Conservation (phyloP, 1,140 invertebrate species). For the Protaetia brevitarsis region DNA sequence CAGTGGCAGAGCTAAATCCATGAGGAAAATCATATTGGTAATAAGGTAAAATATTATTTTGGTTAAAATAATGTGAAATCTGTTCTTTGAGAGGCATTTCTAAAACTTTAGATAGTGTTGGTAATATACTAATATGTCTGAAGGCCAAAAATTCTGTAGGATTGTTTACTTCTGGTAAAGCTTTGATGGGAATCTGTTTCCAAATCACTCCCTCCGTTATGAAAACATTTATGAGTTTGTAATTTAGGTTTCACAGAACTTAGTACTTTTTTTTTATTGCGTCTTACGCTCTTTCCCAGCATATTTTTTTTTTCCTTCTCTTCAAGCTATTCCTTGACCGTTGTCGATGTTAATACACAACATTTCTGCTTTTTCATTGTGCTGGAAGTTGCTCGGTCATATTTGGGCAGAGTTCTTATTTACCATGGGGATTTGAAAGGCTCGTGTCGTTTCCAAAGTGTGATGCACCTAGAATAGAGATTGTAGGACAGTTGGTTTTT, state of each 20-base stretch:
- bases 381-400: neutral
- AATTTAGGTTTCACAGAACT: neutral
- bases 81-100: too few relatives aligned
- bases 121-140: too few relatives aligned
- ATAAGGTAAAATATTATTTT: too few relatives aligned
- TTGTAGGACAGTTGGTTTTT: neutral
- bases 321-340: neutral
- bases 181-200: too few relatives aligned
- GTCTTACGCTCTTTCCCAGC: neutral
- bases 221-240: too few relatives aligned
- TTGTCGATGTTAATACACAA: neutral
- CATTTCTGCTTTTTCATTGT: neutral
- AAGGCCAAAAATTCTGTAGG: too few relatives aligned
- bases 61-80: too few relatives aligned
- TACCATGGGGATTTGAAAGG: neutral
- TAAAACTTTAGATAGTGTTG: too few relatives aligned
- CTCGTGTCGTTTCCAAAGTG: neutral
- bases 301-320: neutral
- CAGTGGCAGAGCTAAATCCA: too few relatives aligned
- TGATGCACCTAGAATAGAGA: neutral
- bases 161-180: too few relatives aligned
- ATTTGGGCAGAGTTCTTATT: neutral
- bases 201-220: too few relatives aligned
- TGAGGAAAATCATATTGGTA: too few relatives aligned
- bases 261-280: neutral